Evolutionary conservation across 2,888 invertebrate species (phyloP).

Genomic region (Isoperla grammatica): DNA sequence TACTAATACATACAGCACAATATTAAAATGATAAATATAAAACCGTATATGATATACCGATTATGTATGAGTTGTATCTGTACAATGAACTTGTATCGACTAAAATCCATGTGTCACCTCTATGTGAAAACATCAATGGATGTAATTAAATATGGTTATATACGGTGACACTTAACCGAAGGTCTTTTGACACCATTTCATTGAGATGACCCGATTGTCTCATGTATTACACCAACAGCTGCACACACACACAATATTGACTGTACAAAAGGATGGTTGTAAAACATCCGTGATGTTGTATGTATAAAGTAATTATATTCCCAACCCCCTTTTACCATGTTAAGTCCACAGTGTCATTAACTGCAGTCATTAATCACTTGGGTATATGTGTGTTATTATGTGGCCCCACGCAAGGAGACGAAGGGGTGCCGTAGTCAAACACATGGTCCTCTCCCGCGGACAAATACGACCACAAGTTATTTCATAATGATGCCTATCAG

Average conservation of each 20-base stretch:
- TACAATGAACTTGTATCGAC: too few species aligned
- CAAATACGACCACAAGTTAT: constrained; percentile 12
- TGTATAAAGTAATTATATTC: constrained; percentile 13
- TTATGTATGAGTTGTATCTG: too few species aligned
- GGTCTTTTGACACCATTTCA: too few species aligned
- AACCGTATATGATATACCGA: too few species aligned
- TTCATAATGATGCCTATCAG: constrained; percentile 10
- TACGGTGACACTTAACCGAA: too few species aligned
- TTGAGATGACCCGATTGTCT: too few species aligned
- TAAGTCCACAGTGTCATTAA: constrained; percentile 15
- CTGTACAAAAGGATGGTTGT: background rate
- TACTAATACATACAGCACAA: too few species aligned
- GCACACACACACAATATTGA: background rate
- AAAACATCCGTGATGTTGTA: constrained; percentile 8
- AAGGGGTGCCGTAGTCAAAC: background rate
- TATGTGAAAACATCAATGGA: too few species aligned
- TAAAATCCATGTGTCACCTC: too few species aligned
- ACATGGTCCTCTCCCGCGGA: background rate
- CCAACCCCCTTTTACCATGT: constrained; percentile 8
- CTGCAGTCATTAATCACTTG: constrained; percentile 10
- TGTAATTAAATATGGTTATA: too few species aligned
- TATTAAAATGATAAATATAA: too few species aligned
- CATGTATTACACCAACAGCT: background rate
- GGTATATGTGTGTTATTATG: background rate
- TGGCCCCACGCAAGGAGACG: too few species aligned